Percentiles rank a stretch among this genome's conserved stretches.
Evolutionary conservation across 2,888 invertebrate species (phyloP).

Genomic region (Sinohyriopsis cumingii): DNA sequence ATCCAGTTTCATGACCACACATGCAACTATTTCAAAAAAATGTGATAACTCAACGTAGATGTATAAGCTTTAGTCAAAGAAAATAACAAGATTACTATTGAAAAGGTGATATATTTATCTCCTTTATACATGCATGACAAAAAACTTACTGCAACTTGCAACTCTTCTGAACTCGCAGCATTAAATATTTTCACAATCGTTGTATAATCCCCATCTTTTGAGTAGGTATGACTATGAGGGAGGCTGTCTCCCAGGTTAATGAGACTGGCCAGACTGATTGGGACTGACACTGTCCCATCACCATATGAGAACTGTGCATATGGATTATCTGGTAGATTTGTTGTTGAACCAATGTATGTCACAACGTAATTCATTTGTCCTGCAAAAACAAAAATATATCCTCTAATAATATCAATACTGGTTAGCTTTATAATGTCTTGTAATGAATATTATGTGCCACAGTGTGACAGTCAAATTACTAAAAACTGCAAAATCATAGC

Average conservation of each 20-base stretch:
- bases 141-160: slow-evolving; percentile 35
- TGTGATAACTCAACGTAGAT: too few species aligned
- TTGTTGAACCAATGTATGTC: slow-evolving; percentile 16
- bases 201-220: slow-evolving; percentile 40
- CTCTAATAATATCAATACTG: neutral
- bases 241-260: neutral
- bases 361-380: slow-evolving; percentile 18
- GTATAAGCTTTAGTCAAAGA: too few species aligned
- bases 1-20: too few species aligned
- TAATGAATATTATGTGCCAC: too few species aligned
- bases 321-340: slow-evolving; percentile 39
- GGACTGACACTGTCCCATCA: slow-evolving; percentile 25
- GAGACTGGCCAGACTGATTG: slow-evolving; percentile 11
- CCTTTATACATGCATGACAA: neutral
- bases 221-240: slow-evolving; percentile 31
- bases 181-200: slow-evolving; percentile 50
- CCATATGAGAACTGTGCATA: slow-evolving; percentile 37
- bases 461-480: too few species aligned
- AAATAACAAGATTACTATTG: too few species aligned
- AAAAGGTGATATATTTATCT: too few species aligned
- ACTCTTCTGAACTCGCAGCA: slow-evolving; percentile 42
- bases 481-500: too few species aligned
- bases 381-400: slow-evolving; percentile 1
- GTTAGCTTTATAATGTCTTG: too few species aligned
- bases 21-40: too few species aligned